Base-by-base conservation (phyloP, 2,113 vertebrate species). In the Puffinus mauretanicus region DNA sequence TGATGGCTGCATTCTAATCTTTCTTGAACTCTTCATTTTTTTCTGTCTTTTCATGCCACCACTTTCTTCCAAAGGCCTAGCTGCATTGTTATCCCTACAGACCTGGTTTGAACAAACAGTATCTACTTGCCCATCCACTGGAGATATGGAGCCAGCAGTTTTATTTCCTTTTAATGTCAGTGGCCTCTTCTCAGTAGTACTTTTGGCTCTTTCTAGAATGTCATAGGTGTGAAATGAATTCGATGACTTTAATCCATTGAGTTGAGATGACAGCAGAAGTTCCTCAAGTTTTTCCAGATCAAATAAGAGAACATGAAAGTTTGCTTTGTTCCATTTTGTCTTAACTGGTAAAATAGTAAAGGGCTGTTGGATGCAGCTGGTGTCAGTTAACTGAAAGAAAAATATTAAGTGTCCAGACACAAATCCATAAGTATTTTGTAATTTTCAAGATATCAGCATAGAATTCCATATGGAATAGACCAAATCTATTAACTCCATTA, bases 221-320 rank as follows among this genome's bases (percentile, higher is more conserved):
- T 95, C 92, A 21, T 46, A 91, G 46, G 91, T 96, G 29, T 97
- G 81, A 88, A 97, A 98, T 4, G 98, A 98, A 83, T 72, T 96
- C 2, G 97, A 97, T 80, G 96, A 34, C 66, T 97, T 97, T 9
- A 87, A 73, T 7, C 84, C 96, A 42, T 32, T 71, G 46, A 92
- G 21, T 10, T 96, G 95, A 87, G 87, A 86, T 1, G 97, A 95
- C n/a, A 95, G 92, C 40, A 98, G 70, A 89, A 97, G 87, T 69
- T 98, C 97, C 20, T 97, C 90, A 72, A 98, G 96, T 51, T 96
- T 97, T 91, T 98, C 98, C 96, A 98, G 70, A 82, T 98, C 97
- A 96, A 98, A 98, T 17, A 98, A 83, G 16, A 98, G 96, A 77
- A 98, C 20, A 16, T 98, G 98, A 82, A 98, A 97, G 88, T 77